Evolutionary conservation across 2,888 invertebrate genomes (phyloP).

Genomic region (Acanthosoma haemorrhoidale): DNA sequence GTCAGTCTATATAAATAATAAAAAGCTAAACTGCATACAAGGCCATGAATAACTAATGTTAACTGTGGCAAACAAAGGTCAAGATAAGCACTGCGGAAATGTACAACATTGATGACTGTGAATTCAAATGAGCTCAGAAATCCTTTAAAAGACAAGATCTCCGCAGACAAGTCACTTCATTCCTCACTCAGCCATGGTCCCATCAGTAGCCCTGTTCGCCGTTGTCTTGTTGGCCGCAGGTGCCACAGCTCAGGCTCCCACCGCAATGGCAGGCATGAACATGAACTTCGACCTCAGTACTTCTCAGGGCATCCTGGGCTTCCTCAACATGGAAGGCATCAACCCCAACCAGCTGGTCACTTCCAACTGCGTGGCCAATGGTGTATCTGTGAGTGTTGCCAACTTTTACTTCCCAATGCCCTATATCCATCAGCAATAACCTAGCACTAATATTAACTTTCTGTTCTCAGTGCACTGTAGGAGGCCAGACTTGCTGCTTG

Average conservation of each 20-base stretch:
- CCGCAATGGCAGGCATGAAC: not conserved
- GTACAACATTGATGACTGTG: too few relatives aligned
- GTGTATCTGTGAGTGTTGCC: not conserved
- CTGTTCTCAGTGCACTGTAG: not conserved
- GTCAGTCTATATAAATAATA: too few relatives aligned
- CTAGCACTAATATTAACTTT: too few relatives aligned
- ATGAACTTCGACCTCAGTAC: not conserved
- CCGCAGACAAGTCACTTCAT: not conserved
- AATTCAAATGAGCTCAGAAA: too few relatives aligned
- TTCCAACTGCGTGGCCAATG: slow-evolving; percentile 18
- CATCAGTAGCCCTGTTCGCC: not conserved
- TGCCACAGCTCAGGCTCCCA: not conserved
- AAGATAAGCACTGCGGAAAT: too few relatives aligned
- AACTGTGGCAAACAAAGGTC: too few relatives aligned
- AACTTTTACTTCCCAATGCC: too few relatives aligned
- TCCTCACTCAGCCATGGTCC: not conserved
- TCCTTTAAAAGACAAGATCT: not conserved
- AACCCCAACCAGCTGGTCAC: slow-evolving; percentile 12
- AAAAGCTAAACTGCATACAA: too few relatives aligned
- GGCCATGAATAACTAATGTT: too few relatives aligned
- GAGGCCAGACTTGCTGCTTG: slow-evolving; percentile 20
- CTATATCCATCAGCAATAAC: too few relatives aligned
- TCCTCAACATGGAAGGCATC: slow-evolving; percentile 18
- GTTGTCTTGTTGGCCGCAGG: not conserved
- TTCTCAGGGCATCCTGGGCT: not conserved